Base-by-base conservation (phyloP, 2,113 vertebrate genomes). In the Psammodynastes pulverulentus region DNA sequence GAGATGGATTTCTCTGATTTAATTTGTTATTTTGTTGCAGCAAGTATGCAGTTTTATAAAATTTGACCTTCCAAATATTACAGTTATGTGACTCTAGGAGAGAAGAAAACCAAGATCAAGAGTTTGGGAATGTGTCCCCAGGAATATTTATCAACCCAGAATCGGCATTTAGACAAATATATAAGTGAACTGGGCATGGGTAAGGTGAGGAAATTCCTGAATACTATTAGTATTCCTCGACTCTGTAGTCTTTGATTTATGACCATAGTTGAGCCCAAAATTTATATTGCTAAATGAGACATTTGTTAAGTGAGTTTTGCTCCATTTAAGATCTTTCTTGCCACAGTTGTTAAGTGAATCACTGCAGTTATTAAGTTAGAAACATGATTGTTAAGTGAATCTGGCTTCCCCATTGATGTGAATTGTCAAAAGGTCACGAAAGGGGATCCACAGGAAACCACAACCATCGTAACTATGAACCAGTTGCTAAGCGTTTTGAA, bases 1-100 rank as follows among this genome's bases (percentile, higher is more conserved):
- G 91, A 91, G 92, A 54, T 93, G 92, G 92, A 92, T 96, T 94
- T 95, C 90, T 93, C 92, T 92, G 86, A 92, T 72, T 95, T 86
- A 91, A 93, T 91, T 93, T 92, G 34, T 51, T 93, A 26, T 84
- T 91, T 91, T 89, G 86, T 90, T 95, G 94, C 93, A 94, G 92
- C 93, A 94, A 89, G 51, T 87, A 86, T 54, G 56, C 79, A 89
- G 93, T 89, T 87, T 92, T 43, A 87, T 90, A 79, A 54, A 58
- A 89, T 15, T 12, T 87, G 15, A 62, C 89, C 94, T 93, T 93
- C 56, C 85, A 86, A 84, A 39, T 92, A 48, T 49, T n/a, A 43
- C 34, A 91, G 48, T 72, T 87, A 51, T 43, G 85, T 51, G 9
- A 51, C 24, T 58, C 21, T 72, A 48, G 45, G 23, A 45, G 43